Evolutionary conservation across 2,888 invertebrate species (phyloP), one percentile per base, ranked within the genome.

Genomic region (Allophyes oxyacanthae): DNA sequence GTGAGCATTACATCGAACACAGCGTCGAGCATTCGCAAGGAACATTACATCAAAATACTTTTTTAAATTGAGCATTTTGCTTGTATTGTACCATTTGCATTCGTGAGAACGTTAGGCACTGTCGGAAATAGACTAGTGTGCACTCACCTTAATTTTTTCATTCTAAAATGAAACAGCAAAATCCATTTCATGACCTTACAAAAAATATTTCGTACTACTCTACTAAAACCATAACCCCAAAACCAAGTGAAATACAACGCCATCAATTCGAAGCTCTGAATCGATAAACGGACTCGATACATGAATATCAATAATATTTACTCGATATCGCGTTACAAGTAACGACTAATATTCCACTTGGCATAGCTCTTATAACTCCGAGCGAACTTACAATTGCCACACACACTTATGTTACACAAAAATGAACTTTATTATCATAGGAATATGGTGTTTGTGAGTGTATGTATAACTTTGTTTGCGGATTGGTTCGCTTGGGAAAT

Each of bases 401-500:
- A 5, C 2, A 15, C 13, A 25, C 13, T 9, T 6, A 10, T 1
- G 1, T 6, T 25, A 50, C 9, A 7, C 25, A 6, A 66, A 60
- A 50, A 13, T 55, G 15, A 46, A 63, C 63, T 41, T 56, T 69
- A 57, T 11, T 0, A 0, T 0, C 0, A n/a, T 7, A 0, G 1
- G 0, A 8, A 52, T 61, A 67, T 28, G 6, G 38, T 36, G 15
- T 1, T 40, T 13, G 6, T 13, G 9, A 26, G 25, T 62, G 62
- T 28, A 15, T 2, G 6, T 6, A 0, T 53, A 75, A 49, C 3
- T 64, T 64, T 58, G 75, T 61, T 32, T 48, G 42, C n/a, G 46
- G 50, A 65, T 69, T 70, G 49, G 77, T 75, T 73, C 85, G 77
- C 85, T 52, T 59, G 85, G 85, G 85, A 86, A 85, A 86, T 86